Evolutionary conservation across 2,888 invertebrate genomes (phyloP).

Genomic region (Tachystola acroxantha): DNA sequence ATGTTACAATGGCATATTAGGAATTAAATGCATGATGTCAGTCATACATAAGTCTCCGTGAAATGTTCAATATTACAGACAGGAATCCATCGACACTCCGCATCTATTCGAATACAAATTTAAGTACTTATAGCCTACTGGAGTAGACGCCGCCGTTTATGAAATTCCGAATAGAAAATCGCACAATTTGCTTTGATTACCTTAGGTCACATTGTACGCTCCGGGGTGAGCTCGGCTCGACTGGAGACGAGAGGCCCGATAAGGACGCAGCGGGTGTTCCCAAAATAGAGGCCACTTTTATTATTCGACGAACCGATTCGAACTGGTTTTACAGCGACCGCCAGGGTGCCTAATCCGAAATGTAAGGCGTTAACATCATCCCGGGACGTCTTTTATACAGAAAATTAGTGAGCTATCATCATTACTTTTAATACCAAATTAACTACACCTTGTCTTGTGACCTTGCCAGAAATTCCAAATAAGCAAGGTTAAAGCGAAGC

Average conservation of each 20-base stretch:
- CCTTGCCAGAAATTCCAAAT: slow-evolving; percentile 6
- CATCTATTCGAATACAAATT: slow-evolving; percentile 18
- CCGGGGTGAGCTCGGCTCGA: slow-evolving; percentile 8
- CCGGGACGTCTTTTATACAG: slow-evolving; percentile 22
- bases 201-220: slow-evolving; percentile 15
- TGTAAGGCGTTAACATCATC: slow-evolving; percentile 42
- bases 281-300: slow-evolving; percentile 65
- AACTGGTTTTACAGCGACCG: slow-evolving; percentile 58
- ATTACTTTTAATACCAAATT: slow-evolving; percentile 1
- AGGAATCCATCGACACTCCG: too few species aligned
- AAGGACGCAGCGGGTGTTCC: slow-evolving; percentile 57
- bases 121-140: too few species aligned
- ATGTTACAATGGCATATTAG: background rate
- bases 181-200: slow-evolving; percentile 10
- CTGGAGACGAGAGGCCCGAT: slow-evolving; percentile 43
- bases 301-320: slow-evolving; percentile 59
- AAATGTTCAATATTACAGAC: too few species aligned
- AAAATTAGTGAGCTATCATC: slow-evolving; percentile 17
- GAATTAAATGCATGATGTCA: too few species aligned
- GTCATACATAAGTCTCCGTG: too few species aligned
- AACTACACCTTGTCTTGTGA: background rate
- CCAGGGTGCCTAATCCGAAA: slow-evolving; percentile 46
- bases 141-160: slow-evolving; percentile 14
- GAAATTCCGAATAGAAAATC: slow-evolving; percentile 15
- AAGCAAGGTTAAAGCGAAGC: slow-evolving; percentile 16